Base-by-base conservation (phyloP, 2,113 vertebrate species). In the Vidua chalybeata region DNA sequence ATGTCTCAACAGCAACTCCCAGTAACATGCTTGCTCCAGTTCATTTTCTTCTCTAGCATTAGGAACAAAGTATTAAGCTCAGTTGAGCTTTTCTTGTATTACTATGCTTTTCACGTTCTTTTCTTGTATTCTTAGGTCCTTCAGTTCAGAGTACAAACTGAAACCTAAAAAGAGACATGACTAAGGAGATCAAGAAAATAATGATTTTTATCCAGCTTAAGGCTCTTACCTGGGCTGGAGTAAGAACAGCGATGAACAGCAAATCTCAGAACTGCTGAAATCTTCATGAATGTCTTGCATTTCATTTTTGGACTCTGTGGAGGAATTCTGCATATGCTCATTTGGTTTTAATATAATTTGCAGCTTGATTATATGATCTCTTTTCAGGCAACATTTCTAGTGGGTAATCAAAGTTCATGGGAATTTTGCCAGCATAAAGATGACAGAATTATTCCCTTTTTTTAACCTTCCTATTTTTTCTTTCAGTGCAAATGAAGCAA, bases 361-460 rank as follows among this genome's bases (percentile, higher is more conserved):
- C 61, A 84, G 76, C 49, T 89, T 96, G 69, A 89, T 96, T 93
- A 56, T 62, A 75, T 76, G 73, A 92, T 92, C n/a, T 73, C 39
- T 92, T 87, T 92, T 64, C 72, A 78, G 51, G 72, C 75, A 88
- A 84, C 55, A 84, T 92, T 93, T 82, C 62, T 89, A 93, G 69
- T 7, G 4, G 61, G 23, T 75, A 86, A 80, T 93, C 76, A 83
- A 95, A 93, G 88, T 73, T 83, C n/a, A 73, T 26, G 27, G 92
- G 77, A 93, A 73, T 89, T 81, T 81, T 67, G 92, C 83, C 93
- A 93, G 41, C 54, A 54, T 82, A 75, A 96, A 89, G 68, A 93
- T 52, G 49, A 72, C 31, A 89, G 54, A 84, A 94, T 79, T 73
- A 84, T n/a, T 82, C 80, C 9, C 24, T 30, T 72, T 75, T 51